Percentiles rank a stretch among this genome's conserved stretches.
Evolutionary conservation across 2,797 vertebrate species (phyloP).

Genomic region (Pangasius mekongensis): DNA sequence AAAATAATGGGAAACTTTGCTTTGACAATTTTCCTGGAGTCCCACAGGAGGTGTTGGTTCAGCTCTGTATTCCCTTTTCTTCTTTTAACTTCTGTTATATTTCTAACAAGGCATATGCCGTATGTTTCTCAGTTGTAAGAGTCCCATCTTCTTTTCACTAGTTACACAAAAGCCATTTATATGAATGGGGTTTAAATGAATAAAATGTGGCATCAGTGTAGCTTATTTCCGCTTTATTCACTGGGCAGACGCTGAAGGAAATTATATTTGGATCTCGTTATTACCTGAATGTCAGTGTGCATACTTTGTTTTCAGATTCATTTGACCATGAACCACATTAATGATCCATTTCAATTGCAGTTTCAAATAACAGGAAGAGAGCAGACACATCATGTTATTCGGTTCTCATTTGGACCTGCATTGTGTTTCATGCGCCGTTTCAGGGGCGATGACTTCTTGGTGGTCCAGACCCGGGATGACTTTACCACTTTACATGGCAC

Average conservation of each 20-base stretch:
- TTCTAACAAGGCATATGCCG: neutral
- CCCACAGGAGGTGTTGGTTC: neutral
- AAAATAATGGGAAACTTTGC: neutral
- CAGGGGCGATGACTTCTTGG: conserved; percentile 90
- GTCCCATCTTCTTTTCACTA: conserved; percentile 10
- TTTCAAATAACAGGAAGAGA: neutral
- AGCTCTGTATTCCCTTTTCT: neutral
- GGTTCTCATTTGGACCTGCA: neutral
- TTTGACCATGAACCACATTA: neutral
- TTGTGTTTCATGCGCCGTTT: neutral
- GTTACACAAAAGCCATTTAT: neutral
- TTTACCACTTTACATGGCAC: conserved; percentile 85
- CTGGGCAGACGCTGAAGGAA: neutral
- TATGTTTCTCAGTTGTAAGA: neutral
- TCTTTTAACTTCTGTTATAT: neutral
- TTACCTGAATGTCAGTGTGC: neutral
- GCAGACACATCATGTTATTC: conserved; percentile 6
- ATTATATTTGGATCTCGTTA: conserved; percentile 17
- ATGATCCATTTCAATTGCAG: neutral
- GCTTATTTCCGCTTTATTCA: conserved; percentile 21
- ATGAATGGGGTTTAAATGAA: neutral
- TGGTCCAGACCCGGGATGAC: conserved; percentile 91
- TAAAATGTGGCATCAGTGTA: neutral
- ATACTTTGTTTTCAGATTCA: neutral
- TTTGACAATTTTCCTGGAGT: neutral